phyloP scores from a whole-genome alignment of 2,888 invertebrate genomes.

The Ochropleura plecta region DNA sequence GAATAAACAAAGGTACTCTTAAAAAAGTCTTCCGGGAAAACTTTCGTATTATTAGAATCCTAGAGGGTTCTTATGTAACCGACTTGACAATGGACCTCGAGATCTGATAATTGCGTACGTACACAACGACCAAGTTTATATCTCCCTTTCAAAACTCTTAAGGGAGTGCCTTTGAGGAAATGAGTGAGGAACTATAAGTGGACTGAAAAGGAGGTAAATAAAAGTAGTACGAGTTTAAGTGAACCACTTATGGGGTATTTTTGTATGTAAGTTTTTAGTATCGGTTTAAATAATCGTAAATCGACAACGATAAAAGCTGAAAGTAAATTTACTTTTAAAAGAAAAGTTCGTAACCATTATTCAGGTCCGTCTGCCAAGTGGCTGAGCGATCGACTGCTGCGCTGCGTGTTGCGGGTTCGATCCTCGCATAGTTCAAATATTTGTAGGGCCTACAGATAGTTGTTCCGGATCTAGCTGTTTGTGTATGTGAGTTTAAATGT shows the following conservation, averaged over 20 bases:
- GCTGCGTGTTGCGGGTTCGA: no score
- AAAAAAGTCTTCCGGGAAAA: constrained; percentile 40
- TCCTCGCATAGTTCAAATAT: no score
- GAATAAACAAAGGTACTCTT: constrained; percentile 47
- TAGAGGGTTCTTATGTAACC: constrained; percentile 54
- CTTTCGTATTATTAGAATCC: constrained; percentile 55
- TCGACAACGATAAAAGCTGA: no score
- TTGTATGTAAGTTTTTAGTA: neutral
- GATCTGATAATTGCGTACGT: constrained; percentile 69
- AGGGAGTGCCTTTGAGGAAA: constrained; percentile 30
- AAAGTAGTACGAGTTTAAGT: constrained; percentile 9
- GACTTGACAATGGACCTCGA: constrained; percentile 55
- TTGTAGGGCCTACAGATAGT: no score
- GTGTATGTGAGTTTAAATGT: no score
- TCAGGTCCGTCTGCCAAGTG: no score
- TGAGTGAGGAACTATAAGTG: constrained; percentile 39
- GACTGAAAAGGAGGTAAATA: constrained; percentile 13
- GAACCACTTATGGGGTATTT: neutral
- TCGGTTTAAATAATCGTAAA: no score
- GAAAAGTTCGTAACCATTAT: no score
- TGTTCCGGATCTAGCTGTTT: no score
- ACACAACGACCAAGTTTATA: constrained; percentile 62
- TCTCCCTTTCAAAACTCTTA: constrained; percentile 51
- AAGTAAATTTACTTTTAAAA: no score
- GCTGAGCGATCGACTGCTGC: no score